Evolutionary conservation across 2,888 invertebrate genomes (phyloP).

Genomic region (Aproaerema taeniolella): DNA sequence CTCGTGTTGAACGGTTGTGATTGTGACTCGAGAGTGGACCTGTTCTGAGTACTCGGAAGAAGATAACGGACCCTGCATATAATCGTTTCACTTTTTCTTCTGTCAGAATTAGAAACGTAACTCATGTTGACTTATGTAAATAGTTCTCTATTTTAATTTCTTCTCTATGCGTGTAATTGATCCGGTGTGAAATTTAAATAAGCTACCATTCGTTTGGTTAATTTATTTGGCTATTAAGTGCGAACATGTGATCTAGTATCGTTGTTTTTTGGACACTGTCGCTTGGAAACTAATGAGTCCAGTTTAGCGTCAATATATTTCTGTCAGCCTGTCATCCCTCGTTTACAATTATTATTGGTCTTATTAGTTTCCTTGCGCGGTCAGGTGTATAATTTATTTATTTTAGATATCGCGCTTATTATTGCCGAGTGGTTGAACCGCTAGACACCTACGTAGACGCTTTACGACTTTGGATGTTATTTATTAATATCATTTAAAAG

Average conservation of each 20-base stretch:
- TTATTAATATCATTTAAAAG: conserved; percentile 69
- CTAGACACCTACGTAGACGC: conserved; percentile 30
- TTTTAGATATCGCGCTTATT: conserved; percentile 38
- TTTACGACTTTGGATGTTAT: conserved; percentile 62
- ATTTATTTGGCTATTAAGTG: conserved; percentile 74
- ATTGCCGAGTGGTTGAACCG: conserved; percentile 28
- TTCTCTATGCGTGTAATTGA: conserved; percentile 60
- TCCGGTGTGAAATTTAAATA: conserved; percentile 65
- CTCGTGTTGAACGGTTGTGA: conserved; percentile 46
- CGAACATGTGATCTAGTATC: conserved; percentile 72
- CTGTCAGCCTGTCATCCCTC: conserved; percentile 51
- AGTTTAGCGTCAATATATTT: conserved; percentile 63
- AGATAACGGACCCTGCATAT: conserved; percentile 64
- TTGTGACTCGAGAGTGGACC: conserved; percentile 56
- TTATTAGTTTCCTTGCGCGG: conserved; percentile 66
- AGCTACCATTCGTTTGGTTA: conserved; percentile 56
- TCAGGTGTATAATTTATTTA: conserved; percentile 55
- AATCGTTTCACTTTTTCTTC: conserved; percentile 58
- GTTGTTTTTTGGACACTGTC: conserved; percentile 64
- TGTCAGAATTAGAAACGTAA: conserved; percentile 56
- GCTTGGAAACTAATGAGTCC: conserved; percentile 70
- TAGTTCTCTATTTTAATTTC: conserved; percentile 67
- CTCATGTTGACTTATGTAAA: conserved; percentile 74
- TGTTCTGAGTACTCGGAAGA: conserved; percentile 46
- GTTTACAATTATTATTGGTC: conserved; percentile 51